phyloP scores from a whole-genome alignment of 2,888 invertebrate species.

The Drosophila kanekoi region DNA sequence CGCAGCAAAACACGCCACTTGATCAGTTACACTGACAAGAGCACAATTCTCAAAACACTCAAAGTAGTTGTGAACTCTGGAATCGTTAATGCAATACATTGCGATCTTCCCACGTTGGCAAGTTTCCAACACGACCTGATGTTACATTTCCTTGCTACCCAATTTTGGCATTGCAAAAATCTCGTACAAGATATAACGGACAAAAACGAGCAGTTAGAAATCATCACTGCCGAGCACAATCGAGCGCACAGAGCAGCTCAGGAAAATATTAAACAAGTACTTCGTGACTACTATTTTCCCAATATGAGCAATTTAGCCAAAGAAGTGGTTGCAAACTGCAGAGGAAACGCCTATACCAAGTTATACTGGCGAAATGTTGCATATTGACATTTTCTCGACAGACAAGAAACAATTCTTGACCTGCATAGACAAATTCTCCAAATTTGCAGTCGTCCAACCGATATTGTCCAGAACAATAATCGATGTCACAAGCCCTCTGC shows the following conservation, averaged over 20 bases:
- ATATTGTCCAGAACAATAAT: background rate
- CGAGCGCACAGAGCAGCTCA: background rate
- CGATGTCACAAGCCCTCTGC: constrained; percentile 1
- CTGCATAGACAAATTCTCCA: background rate
- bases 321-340: no score
- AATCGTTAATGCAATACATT: background rate
- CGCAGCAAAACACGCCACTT: no score
- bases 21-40: background rate
- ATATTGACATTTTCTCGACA: constrained; percentile 2
- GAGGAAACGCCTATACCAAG: no score
- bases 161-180: no score
- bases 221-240: background rate
- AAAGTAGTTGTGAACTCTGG: background rate
- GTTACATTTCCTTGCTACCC: no score
- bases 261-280: background rate
- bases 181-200: background rate
- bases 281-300: no score
- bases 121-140: no score
- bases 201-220: background rate
- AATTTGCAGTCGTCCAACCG: background rate
- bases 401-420: background rate
- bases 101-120: background rate
- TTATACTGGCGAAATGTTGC: background rate
- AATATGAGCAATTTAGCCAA: no score
- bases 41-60: background rate